Conservation (phyloP, 2,113 vertebrate genomes). For the Arizona elegans region DNA sequence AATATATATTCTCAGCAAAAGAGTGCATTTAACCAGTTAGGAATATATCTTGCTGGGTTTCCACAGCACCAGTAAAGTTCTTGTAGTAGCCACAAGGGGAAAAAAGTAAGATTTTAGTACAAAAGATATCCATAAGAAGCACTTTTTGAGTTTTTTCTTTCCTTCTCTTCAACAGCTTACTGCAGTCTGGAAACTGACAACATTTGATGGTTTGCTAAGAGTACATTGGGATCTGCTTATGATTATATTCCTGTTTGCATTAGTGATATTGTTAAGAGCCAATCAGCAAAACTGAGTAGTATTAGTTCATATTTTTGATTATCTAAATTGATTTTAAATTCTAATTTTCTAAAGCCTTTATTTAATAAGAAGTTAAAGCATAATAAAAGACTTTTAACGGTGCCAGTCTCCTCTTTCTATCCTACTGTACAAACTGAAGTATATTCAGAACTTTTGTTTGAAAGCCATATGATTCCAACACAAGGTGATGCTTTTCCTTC, state of each 20-base stretch:
- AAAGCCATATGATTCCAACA: neutral
- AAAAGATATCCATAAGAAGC: neutral
- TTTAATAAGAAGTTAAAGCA: neutral
- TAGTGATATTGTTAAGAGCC: conserved; percentile 53
- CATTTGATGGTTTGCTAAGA: conserved; percentile 32
- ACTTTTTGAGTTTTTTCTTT: neutral
- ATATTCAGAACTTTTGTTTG: neutral
- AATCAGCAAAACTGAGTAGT: conserved; percentile 32
- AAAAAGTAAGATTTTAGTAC: neutral
- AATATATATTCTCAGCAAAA: neutral
- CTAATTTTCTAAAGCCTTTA: neutral
- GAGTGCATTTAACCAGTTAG: neutral
- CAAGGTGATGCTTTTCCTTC: neutral
- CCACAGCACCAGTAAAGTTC: neutral
- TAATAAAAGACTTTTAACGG: neutral
- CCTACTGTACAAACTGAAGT: neutral
- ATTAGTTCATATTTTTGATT: neutral
- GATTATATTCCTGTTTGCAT: conserved; percentile 47
- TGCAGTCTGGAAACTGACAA: conserved; percentile 47
- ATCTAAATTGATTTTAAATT: neutral
- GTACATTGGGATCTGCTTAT: conserved; percentile 59
- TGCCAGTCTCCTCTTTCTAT: neutral
- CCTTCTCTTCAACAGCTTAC: conserved; percentile 44
- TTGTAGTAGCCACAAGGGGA: neutral
- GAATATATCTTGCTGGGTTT: neutral